Evolutionary conservation across 2,888 invertebrate species (phyloP), one percentile per base, ranked within the genome.

Genomic region (Papilio gigon): DNA sequence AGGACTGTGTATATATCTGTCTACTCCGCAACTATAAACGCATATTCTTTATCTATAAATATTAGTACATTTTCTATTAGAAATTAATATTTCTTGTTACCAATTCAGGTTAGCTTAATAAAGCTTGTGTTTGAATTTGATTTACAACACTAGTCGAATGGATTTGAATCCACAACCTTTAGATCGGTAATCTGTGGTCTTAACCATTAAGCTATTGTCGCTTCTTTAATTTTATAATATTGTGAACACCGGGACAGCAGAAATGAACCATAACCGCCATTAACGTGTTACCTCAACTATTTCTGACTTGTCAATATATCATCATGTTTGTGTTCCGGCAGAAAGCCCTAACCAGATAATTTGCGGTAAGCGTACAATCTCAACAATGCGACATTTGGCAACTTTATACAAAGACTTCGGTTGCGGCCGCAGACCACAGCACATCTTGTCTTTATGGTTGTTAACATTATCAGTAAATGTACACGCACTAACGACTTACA

Each of bases 351-450:
- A 50, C 40, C 14, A 61, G 60, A 17, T 67, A 50, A 61, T 60
- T 60, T 50, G 60, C 60, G 65, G 68, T 50, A n/a, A 4, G 33
- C 30, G 20, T 44, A 44, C 62, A 63, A 47, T 37, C 30, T 61
- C 53, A 65, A 60, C 64, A 50, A 68, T 60, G 40, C 60, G 65
- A 30, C 50, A 40, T 60, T 60, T 25, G 14, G 35, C 42, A 64
- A 42, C 60, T 60, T 61, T 60, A 25, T 11, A 20, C 56, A 42
- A 22, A 67, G 56, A 30, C 61, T 44, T 37, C 64, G 12, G 14
- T 63, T 68, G 59, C 59, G 50, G 59, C 60, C 56, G 44, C 9
- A 14, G 56, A 68, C 63, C 63, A 47, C 67, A 67, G 33, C 44
- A 6, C 47, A n/a, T 62, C 30, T 44, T 27, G 8, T 4, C 20